Percentiles rank a stretch among this genome's conserved stretches.
phyloP scores from a whole-genome alignment of 2,797 vertebrate genomes.

The Decapterus maruadsi region DNA sequence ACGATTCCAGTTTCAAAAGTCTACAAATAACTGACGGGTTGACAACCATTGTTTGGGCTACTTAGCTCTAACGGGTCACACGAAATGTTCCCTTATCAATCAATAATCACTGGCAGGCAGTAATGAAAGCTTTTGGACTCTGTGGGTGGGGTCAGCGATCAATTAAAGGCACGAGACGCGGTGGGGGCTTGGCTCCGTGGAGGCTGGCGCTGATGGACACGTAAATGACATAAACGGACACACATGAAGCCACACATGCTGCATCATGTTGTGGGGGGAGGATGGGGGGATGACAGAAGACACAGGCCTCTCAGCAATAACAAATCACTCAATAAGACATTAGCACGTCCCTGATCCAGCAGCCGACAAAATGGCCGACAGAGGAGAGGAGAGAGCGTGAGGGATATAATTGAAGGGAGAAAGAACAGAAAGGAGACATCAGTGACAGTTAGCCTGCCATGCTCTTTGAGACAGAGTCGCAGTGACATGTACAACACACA shows the following conservation, averaged over 20 bases:
- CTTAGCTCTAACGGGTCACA: slow-evolving; percentile 5
- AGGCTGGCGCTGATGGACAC: slow-evolving; percentile 2
- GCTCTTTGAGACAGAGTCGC: slow-evolving; percentile 40
- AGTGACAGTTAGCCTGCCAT: slow-evolving; percentile 35
- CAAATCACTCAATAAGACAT: slow-evolving; percentile 33
- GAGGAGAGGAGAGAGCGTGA: background rate
- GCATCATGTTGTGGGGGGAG: background rate
- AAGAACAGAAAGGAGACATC: slow-evolving; percentile 7
- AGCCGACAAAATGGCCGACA: slow-evolving; percentile 55
- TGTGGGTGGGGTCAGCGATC: slow-evolving; percentile 6
- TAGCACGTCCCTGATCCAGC: slow-evolving; percentile 22
- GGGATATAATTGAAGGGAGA: background rate
- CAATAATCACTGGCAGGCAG: slow-evolving; percentile 16
- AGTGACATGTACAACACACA: slow-evolving; percentile 17
- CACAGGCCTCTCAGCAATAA: slow-evolving; percentile 8
- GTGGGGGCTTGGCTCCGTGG: background rate
- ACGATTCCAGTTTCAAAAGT: too few relatives aligned
- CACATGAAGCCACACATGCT: background rate
- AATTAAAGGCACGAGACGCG: slow-evolving; percentile 13
- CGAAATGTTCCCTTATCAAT: slow-evolving; percentile 3
- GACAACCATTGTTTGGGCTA: background rate
- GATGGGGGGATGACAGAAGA: background rate
- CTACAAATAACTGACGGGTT: too few relatives aligned
- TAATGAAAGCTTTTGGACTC: slow-evolving; percentile 6
- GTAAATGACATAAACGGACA: background rate